Percentiles rank a stretch among this genome's conserved stretches.
phyloP scores from a whole-genome alignment of 2,797 vertebrate species.

The Dallia pectoralis region DNA sequence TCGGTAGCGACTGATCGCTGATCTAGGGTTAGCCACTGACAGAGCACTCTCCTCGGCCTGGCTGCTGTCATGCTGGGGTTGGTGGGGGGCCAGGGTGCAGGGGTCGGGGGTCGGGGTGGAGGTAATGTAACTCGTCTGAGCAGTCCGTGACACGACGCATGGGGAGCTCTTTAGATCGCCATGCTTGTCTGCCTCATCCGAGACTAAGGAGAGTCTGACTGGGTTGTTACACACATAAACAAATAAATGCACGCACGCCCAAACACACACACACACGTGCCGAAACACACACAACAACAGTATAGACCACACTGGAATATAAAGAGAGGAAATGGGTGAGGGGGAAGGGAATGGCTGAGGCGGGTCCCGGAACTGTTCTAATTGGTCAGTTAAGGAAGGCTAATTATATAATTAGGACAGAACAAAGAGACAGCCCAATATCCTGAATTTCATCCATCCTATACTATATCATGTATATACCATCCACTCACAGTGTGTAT shows the following conservation, averaged over 20 bases:
- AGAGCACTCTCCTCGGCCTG: background rate
- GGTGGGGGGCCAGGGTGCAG: no score
- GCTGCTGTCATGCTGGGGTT: background rate
- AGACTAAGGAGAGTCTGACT: background rate
- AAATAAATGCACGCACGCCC: background rate
- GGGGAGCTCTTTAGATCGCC: constrained; percentile 37
- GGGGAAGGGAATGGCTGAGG: constrained; percentile 1
- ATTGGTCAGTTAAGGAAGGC: constrained; percentile 46
- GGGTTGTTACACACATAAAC: background rate
- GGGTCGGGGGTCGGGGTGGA: constrained; percentile 20
- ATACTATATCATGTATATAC: constrained; percentile 39
- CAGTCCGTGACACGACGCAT: constrained; percentile 50
- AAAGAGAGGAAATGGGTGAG: background rate
- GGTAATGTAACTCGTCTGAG: constrained; percentile 50
- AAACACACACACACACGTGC: background rate
- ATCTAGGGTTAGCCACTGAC: background rate
- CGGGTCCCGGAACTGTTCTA: constrained; percentile 24
- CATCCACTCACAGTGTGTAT: constrained; percentile 23
- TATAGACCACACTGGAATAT: constrained; percentile 16
- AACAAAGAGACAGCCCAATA: constrained; percentile 18
- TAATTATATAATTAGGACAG: constrained; percentile 52
- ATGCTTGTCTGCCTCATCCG: constrained; percentile 25
- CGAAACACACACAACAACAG: constrained; percentile 5
- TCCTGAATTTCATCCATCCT: constrained; percentile 12
- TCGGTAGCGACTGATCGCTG: constrained; percentile 14